phyloP scores from a whole-genome alignment of 2,888 invertebrate genomes.

The Clanis bilineata region DNA sequence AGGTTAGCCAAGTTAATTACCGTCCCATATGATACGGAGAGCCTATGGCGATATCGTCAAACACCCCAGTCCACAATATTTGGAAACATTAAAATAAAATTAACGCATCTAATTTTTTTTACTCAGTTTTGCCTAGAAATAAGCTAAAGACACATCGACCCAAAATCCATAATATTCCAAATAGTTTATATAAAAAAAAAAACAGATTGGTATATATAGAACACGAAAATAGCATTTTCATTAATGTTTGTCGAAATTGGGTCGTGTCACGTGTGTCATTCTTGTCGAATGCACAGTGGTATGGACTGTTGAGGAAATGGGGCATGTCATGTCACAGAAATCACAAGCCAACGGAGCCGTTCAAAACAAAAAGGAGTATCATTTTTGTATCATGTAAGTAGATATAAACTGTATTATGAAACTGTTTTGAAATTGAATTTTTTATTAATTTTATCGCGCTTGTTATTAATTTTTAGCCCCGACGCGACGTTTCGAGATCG shows the following conservation, averaged over 20 bases:
- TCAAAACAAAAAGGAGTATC: too few species aligned
- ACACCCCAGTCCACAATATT: too few species aligned
- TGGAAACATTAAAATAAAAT: too few species aligned
- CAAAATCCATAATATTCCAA: background rate
- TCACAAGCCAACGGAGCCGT: background rate
- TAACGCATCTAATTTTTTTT: too few species aligned
- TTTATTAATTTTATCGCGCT: too few species aligned
- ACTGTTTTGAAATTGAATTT: too few species aligned
- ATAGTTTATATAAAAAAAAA: background rate
- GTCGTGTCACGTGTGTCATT: background rate
- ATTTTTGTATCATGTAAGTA: background rate
- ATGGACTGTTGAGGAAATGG: background rate
- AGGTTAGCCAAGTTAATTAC: too few species aligned
- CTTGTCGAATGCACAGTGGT: background rate
- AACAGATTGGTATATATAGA: background rate
- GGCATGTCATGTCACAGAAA: background rate
- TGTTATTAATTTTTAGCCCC: too few species aligned
- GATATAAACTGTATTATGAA: too few species aligned
- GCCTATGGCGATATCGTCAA: too few species aligned
- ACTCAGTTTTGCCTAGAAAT: background rate
- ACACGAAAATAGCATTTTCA: background rate
- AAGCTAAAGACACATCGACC: background rate
- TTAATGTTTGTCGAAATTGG: constrained; percentile 5
- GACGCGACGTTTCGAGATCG: too few species aligned
- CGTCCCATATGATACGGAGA: too few species aligned